phyloP scores from a whole-genome alignment of 1,140 invertebrate genomes.

The Eciton burchellii region DNA sequence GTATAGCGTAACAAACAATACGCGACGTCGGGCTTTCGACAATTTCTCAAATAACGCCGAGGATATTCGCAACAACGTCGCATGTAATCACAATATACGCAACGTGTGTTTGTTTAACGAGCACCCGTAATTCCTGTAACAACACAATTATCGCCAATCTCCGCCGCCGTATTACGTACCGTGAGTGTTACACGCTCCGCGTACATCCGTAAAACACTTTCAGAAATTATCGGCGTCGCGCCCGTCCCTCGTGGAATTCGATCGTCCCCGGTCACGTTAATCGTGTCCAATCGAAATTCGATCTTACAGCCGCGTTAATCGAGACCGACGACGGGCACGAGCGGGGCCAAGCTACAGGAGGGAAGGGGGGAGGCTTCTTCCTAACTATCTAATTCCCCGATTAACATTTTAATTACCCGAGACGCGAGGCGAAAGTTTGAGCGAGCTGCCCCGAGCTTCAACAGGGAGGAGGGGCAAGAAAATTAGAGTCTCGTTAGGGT shows the following conservation, averaged over 20 bases:
- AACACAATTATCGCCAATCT: not conserved
- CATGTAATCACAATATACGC: no score
- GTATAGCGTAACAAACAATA: not conserved
- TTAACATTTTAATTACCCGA: slow-evolving; percentile 71
- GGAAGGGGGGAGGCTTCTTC: slow-evolving; percentile 27
- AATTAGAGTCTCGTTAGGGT: slow-evolving; percentile 70
- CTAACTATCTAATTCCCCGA: slow-evolving; percentile 65
- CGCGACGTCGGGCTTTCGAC: not conserved
- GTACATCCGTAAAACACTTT: not conserved
- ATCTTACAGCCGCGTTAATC: slow-evolving; percentile 26
- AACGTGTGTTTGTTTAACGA: no score
- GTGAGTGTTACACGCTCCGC: not conserved
- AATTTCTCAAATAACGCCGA: not conserved
- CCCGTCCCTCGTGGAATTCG: not conserved
- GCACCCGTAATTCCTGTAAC: not conserved
- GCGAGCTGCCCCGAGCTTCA: slow-evolving; percentile 47
- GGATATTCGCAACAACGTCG: no score
- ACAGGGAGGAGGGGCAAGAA: slow-evolving; percentile 68
- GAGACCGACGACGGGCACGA: slow-evolving; percentile 51
- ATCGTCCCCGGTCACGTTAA: slow-evolving; percentile 32
- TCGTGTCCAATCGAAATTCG: slow-evolving; percentile 30
- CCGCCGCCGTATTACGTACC: not conserved
- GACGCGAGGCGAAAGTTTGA: slow-evolving; percentile 54
- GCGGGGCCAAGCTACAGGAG: slow-evolving; percentile 35
- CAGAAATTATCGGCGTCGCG: not conserved